These are phyloP conservation scores for Lagocephalus sceleratus DNA, from an alignment of 2,797 vertebrate genomes.

Conservation along the genomic window DNA sequence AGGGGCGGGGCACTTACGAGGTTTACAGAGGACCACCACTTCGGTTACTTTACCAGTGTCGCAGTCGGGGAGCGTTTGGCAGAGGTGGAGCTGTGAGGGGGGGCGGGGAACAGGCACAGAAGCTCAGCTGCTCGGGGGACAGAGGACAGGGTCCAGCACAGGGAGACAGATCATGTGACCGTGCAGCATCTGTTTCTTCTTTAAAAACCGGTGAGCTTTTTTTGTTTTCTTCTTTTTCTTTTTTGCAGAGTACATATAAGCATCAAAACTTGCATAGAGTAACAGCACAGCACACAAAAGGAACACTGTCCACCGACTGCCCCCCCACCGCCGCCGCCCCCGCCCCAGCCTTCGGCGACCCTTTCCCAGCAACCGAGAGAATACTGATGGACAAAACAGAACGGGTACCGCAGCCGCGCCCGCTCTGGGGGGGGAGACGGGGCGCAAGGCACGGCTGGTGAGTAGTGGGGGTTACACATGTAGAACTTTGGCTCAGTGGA, in stretches of 20 bases:
- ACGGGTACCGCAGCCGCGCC: constrained; percentile 69
- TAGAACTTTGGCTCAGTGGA: constrained; percentile 76
- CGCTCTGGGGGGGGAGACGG: constrained; percentile 55
- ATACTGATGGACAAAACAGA: constrained; percentile 67
- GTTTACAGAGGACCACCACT: too few species aligned
- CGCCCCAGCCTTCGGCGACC: constrained; percentile 13
- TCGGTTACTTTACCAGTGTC: too few species aligned
- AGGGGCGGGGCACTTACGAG: too few species aligned
- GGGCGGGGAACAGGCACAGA: too few species aligned
- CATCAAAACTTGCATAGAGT: constrained; percentile 71
- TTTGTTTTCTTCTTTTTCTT: constrained; percentile 30
- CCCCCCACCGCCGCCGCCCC: too few species aligned
- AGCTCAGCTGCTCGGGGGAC: too few species aligned
- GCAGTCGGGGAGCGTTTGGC: too few species aligned
- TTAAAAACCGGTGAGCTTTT: constrained; percentile 10
- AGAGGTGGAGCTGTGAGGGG: too few species aligned
- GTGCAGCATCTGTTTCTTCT: not conserved
- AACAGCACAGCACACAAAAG: constrained; percentile 58
- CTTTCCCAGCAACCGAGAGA: constrained; percentile 20
- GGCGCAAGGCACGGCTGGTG: constrained; percentile 63
- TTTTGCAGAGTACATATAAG: constrained; percentile 36
- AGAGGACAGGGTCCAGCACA: too few species aligned
- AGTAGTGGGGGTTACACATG: constrained; percentile 56
- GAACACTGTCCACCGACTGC: constrained; percentile 39
- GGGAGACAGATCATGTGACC: too few species aligned